Conservation (phyloP, 2,113 vertebrate species). For the Crotophaga sulcirostris region DNA sequence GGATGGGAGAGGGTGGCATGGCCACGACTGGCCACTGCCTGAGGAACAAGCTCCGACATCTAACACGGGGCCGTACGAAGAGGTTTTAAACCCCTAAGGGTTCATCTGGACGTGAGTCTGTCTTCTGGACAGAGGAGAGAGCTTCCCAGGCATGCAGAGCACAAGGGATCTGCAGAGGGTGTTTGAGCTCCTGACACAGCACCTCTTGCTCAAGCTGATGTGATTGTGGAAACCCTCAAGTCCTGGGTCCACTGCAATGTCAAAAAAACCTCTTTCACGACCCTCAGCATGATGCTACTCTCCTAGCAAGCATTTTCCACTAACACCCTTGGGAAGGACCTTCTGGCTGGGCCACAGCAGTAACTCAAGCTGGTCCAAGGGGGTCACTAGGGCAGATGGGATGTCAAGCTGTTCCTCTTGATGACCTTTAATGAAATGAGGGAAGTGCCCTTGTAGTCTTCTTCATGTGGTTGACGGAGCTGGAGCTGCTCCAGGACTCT, state of each 20-base stretch:
- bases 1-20: not conserved
- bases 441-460: fast-evolving
- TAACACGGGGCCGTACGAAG: fast-evolving
- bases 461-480: fast-evolving
- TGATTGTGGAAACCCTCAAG: not conserved
- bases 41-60: not conserved
- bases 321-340: fast-evolving
- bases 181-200: not conserved
- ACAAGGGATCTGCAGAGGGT: not conserved
- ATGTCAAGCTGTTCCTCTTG: not conserved
- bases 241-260: fast-evolving
- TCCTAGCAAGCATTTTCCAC: fast-evolving
- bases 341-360: not conserved
- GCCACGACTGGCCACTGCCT: fast-evolving
- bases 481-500: not conserved
- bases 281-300: fast-evolving
- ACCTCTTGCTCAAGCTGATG: not conserved
- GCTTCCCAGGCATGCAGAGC: fast-evolving
- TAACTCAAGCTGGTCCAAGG: not conserved
- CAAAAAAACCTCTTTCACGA: not conserved
- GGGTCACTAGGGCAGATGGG: too few relatives aligned
- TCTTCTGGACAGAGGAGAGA: not conserved
- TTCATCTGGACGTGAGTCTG: fast-evolving
- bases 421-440: fast-evolving
- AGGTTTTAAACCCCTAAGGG: fast-evolving